A percentile compares a stretch with the other conserved stretches of the same genome.
These are phyloP conservation scores for Phengaris alcon DNA, from an alignment of 2,888 invertebrate species.

Conservation along the genomic window DNA sequence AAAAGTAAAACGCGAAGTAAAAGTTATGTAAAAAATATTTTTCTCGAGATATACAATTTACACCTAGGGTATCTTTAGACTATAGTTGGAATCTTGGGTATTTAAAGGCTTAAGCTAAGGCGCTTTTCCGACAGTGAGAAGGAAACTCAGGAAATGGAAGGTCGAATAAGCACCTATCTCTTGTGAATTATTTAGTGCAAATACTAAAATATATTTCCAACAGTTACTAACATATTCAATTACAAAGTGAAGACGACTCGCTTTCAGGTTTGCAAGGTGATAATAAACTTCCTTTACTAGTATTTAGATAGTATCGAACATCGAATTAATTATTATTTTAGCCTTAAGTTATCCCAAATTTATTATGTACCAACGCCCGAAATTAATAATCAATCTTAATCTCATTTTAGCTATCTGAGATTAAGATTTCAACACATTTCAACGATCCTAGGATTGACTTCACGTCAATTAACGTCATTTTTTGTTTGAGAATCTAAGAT, in stretches of 20 bases:
- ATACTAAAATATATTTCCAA: constrained; percentile 8
- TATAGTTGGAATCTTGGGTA: constrained; percentile 1
- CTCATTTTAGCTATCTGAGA: too few relatives aligned
- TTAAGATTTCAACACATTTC: too few relatives aligned
- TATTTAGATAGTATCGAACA: too few relatives aligned
- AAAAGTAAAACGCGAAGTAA: background rate
- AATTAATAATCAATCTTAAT: too few relatives aligned
- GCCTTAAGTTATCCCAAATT: too few relatives aligned
- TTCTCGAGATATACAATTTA: background rate
- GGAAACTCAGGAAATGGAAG: constrained; percentile 9
- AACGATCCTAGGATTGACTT: too few relatives aligned
- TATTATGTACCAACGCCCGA: too few relatives aligned
- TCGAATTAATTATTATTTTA: too few relatives aligned
- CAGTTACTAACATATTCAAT: constrained; percentile 1
- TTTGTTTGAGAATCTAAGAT: too few relatives aligned
- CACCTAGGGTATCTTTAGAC: background rate
- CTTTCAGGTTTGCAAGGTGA: too few relatives aligned
- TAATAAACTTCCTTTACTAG: too few relatives aligned
- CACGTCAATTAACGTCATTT: too few relatives aligned
- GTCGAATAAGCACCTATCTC: constrained; percentile 16
- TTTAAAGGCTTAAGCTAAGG: constrained; percentile 24
- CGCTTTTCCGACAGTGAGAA: constrained; percentile 21
- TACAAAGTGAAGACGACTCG: background rate
- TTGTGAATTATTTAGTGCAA: constrained; percentile 10
- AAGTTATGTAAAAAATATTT: background rate